These are phyloP conservation scores for Pleuronectes platessa DNA, from an alignment of 2,113 vertebrate species.

Conservation along the genomic window DNA sequence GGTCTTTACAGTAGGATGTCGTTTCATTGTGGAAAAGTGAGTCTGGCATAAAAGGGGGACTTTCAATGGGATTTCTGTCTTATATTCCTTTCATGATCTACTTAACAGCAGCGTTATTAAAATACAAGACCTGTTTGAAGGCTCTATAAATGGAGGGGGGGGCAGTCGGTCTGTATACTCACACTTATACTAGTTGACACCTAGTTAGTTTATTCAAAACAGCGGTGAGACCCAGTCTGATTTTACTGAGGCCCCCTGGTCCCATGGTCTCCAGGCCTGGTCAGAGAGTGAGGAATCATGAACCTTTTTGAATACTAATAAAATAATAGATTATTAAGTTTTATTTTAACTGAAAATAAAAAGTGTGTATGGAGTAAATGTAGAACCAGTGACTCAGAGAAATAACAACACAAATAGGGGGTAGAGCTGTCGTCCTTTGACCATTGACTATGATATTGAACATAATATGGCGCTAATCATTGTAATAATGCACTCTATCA, in stretches of 20 bases:
- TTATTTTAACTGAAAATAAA: too few relatives aligned
- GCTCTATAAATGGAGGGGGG: slow-evolving; percentile 65
- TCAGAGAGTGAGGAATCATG: slow-evolving; percentile 10
- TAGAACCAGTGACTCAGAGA: too few relatives aligned
- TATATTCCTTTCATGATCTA: slow-evolving; percentile 71
- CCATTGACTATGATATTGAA: too few relatives aligned
- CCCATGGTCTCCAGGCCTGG: slow-evolving; percentile 2
- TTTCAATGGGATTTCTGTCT: slow-evolving; percentile 67
- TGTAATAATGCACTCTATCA: too few relatives aligned
- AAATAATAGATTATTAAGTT: too few relatives aligned
- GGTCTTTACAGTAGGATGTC: slow-evolving; percentile 74
- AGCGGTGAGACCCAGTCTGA: slow-evolving; percentile 40
- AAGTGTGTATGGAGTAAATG: too few relatives aligned
- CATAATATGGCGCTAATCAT: too few relatives aligned
- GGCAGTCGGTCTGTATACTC: slow-evolving; percentile 50
- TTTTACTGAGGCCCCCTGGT: slow-evolving; percentile 77
- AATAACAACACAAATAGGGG: too few relatives aligned
- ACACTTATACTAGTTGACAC: slow-evolving; percentile 68
- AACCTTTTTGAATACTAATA: slow-evolving; percentile 11
- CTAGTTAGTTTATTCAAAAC: slow-evolving; percentile 70
- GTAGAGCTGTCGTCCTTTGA: too few relatives aligned
- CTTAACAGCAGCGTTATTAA: slow-evolving; percentile 67
- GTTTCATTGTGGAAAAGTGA: slow-evolving; percentile 71
- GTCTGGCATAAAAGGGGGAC: slow-evolving; percentile 69
- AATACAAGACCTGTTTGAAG: slow-evolving; percentile 71